phyloP scores from a whole-genome alignment of 1,140 invertebrate species.

The Ctenoplectra terminalis region DNA sequence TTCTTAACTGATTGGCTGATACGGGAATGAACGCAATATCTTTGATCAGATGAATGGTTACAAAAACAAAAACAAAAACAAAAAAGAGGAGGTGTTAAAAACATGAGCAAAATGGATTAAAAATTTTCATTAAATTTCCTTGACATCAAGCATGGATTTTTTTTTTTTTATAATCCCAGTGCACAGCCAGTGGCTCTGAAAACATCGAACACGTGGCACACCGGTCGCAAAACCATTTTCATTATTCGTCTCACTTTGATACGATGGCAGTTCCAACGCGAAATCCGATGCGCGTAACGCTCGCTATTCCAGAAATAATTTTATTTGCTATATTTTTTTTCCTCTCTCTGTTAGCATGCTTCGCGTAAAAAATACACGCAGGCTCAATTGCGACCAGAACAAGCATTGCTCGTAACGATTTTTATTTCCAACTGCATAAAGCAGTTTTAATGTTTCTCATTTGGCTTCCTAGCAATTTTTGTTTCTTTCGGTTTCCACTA shows the following conservation, averaged over 20 bases:
- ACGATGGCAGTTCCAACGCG: conserved; percentile 6
- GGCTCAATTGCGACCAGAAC: not conserved
- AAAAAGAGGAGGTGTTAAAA: not conserved
- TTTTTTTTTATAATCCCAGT: not conserved
- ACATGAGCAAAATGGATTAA: not conserved
- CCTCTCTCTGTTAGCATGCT: not conserved
- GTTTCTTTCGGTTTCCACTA: too few relatives aligned
- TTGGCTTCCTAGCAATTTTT: not conserved
- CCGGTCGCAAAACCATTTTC: conserved; percentile 36
- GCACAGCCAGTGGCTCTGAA: not conserved
- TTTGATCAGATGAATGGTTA: too few relatives aligned
- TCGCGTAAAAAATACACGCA: not conserved
- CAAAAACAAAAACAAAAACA: too few relatives aligned
- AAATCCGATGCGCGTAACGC: conserved; percentile 29
- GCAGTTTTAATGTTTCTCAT: not conserved
- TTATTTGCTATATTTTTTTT: conserved; percentile 1
- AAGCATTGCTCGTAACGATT: not conserved
- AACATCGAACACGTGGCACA: not conserved
- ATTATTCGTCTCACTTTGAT: conserved; percentile 38
- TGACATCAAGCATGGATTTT: not conserved
- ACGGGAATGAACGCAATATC: not conserved
- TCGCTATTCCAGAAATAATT: conserved; percentile 24
- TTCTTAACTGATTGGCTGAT: too few relatives aligned
- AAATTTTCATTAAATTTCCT: conserved; percentile 35
- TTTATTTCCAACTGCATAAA: conserved; percentile 6